Evolutionary conservation across 2,797 vertebrate species (phyloP).

Genomic region (Erethizon dorsatum): DNA sequence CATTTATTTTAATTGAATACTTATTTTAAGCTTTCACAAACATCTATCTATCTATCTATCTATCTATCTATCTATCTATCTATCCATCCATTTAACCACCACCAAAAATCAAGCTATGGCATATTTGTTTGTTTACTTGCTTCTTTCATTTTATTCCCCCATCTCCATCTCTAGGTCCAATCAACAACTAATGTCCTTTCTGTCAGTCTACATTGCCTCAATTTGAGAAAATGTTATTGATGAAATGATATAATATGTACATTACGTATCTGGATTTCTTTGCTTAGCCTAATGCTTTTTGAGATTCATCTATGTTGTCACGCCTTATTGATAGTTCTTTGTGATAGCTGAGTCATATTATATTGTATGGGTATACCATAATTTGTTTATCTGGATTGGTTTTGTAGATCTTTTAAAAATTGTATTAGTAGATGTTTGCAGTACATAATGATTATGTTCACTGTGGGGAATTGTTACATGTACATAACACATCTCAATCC

Average conservation of each 20-base stretch:
- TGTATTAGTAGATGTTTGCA: neutral
- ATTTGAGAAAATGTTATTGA: neutral
- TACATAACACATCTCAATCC: neutral
- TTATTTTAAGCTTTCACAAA: neutral
- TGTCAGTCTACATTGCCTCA: neutral
- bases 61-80: neutral
- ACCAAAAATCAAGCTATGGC: neutral
- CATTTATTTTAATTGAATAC: neutral
- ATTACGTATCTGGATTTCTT: neutral
- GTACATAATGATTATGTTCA: neutral
- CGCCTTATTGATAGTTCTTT: neutral
- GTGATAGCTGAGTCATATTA: neutral
- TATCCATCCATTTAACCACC: neutral
- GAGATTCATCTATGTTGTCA: neutral
- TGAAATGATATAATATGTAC: neutral
- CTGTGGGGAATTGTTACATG: neutral
- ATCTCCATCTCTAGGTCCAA: neutral
- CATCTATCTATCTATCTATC: no score
- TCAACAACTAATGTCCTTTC: neutral
- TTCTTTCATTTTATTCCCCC: neutral
- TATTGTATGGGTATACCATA: neutral
- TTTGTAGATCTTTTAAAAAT: neutral
- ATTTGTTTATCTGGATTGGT: neutral
- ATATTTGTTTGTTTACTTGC: neutral
- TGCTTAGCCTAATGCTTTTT: neutral